phyloP scores from a whole-genome alignment of 1,140 invertebrate genomes.

The Aphidius gifuensis region DNA sequence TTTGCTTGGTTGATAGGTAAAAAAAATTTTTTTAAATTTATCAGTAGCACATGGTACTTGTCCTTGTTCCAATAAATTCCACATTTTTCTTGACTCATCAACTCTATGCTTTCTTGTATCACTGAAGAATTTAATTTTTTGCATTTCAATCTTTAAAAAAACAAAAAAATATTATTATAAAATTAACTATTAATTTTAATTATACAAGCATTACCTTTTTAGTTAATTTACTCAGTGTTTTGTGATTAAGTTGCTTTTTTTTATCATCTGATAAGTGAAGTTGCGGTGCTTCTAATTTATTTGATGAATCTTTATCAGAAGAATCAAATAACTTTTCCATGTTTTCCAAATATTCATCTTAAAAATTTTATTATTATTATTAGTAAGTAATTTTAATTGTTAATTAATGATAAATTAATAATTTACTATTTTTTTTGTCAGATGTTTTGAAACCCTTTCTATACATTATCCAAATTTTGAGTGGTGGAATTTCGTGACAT shows the following conservation, averaged over 20 bases:
- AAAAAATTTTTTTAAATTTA: slow-evolving; percentile 43
- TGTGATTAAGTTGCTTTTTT: too few relatives aligned
- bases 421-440: slow-evolving; percentile 36
- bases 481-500: slow-evolving; percentile 40
- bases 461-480: slow-evolving; percentile 42
- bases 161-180: slow-evolving; percentile 14
- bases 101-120: slow-evolving; percentile 36
- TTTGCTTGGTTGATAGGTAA: slow-evolving; percentile 41
- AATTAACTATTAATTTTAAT: slow-evolving; percentile 1
- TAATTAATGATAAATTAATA: neutral
- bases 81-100: slow-evolving; percentile 26
- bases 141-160: slow-evolving; percentile 31
- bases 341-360: slow-evolving; percentile 1
- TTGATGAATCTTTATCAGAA: neutral
- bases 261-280: too few relatives aligned
- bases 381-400: too few relatives aligned
- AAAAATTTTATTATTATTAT: neutral
- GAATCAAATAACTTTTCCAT: neutral
- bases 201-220: too few relatives aligned
- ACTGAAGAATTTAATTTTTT: slow-evolving; percentile 35
- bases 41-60: slow-evolving; percentile 33
- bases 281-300: too few relatives aligned
- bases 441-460: slow-evolving; percentile 34
- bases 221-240: too few relatives aligned
- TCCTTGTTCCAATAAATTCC: slow-evolving; percentile 36